Conservation (phyloP, 1,140 invertebrate genomes). For the Euglossa dilemma region DNA sequence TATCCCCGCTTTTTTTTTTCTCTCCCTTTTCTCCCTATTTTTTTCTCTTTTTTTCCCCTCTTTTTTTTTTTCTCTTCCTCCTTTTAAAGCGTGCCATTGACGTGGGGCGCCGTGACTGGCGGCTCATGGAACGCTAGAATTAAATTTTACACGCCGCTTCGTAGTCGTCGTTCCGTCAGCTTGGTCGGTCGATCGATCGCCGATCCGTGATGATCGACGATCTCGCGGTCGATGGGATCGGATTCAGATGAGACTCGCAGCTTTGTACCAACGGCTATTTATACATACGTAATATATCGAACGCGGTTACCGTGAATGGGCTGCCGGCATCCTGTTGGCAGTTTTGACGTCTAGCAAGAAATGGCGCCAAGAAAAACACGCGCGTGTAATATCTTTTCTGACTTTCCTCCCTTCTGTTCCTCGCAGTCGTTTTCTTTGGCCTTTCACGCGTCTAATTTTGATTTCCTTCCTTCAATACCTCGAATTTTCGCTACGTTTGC, state of each 20-base stretch:
- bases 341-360: conserved; percentile 24
- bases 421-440: background rate
- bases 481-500: no score
- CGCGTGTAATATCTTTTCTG: background rate
- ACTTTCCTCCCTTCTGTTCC: no score
- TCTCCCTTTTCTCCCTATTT: conserved; percentile 38
- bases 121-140: conserved; percentile 59
- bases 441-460: background rate
- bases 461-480: no score
- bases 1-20: conserved; percentile 36
- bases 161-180: conserved; percentile 46
- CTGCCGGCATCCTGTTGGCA: background rate
- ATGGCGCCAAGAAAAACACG: conserved; percentile 4
- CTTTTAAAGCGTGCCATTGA: conserved; percentile 62
- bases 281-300: conserved; percentile 63
- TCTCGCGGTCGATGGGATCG: conserved; percentile 62
- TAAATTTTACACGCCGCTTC: conserved; percentile 61
- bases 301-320: conserved; percentile 50
- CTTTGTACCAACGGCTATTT: conserved; percentile 66
- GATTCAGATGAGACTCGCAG: conserved; percentile 58
- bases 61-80: conserved; percentile 51
- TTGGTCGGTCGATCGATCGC: conserved; percentile 64
- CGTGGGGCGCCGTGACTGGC: conserved; percentile 59
- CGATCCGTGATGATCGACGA: conserved; percentile 54
- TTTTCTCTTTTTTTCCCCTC: conserved; percentile 43